Evolutionary conservation across 2,888 invertebrate genomes (phyloP).

Genomic region (Biston stratarius): DNA sequence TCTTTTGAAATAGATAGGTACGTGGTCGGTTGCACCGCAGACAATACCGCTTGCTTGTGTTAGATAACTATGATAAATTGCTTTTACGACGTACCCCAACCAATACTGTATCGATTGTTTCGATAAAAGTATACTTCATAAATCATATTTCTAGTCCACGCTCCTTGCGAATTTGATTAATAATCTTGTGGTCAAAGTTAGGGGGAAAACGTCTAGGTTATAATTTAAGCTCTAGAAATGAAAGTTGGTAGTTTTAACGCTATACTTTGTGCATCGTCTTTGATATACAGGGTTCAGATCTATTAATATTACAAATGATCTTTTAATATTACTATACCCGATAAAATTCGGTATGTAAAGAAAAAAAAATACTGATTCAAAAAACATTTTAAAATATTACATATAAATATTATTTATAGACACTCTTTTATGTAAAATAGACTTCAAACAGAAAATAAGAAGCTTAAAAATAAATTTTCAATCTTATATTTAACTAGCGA

Average conservation of each 20-base stretch:
- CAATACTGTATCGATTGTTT: constrained; percentile 67
- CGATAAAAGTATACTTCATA: constrained; percentile 69
- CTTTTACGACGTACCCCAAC: constrained; percentile 68
- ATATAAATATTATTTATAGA: too few relatives aligned
- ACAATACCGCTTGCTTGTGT: constrained; percentile 63
- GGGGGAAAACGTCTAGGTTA: constrained; percentile 18
- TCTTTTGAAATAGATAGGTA: constrained; percentile 43
- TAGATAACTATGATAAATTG: constrained; percentile 79
- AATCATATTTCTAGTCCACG: constrained; percentile 53
- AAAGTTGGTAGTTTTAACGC: neutral
- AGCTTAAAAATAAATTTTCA: too few relatives aligned
- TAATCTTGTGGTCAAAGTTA: constrained; percentile 40
- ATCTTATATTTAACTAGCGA: too few relatives aligned
- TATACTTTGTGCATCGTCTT: too few relatives aligned
- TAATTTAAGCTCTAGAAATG: constrained; percentile 37
- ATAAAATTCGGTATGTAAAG: too few relatives aligned
- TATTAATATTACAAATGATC: too few relatives aligned
- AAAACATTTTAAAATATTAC: too few relatives aligned
- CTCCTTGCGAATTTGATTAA: constrained; percentile 48
- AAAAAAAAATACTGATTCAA: too few relatives aligned
- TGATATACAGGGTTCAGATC: too few relatives aligned
- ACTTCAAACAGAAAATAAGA: too few relatives aligned
- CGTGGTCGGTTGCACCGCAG: constrained; percentile 57
- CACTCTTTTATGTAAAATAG: too few relatives aligned
- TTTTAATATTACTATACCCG: too few relatives aligned